Evolutionary conservation across 2,797 vertebrate species (phyloP), one percentile per base, ranked within the genome.

Genomic region (Eidolon dupreanum): DNA sequence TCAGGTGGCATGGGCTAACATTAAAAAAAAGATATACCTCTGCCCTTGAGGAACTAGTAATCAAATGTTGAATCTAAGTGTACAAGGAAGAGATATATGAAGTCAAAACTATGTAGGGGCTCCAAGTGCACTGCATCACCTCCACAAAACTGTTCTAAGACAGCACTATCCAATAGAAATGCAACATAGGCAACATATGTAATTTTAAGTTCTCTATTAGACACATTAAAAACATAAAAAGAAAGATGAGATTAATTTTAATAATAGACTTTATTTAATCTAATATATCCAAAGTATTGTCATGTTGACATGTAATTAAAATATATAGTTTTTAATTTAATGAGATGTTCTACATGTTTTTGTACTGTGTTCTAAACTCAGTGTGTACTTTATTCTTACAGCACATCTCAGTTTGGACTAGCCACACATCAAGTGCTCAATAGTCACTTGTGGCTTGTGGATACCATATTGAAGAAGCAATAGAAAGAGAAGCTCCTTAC

Each of bases 401-500:
- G 57, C 41, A 88, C 46, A 90, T 84, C 41, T 83, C 41, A 94
- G 28, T 91, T 66, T 53, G 79, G 49, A 86, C 59, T 87, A 61
- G 33, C 41, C 19, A 81, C n/a, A 92, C 36, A 24, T 20, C 66
- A 92, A 84, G n/a, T 57, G 26, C 59, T 94, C 46, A 36, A 0
- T 12, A 68, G 31, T 33, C 41, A 84, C 8, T 20, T 75, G n/a
- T 85, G 36, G 36, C 28, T 92, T 79, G 43, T 53, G 33, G 63
- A 46, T 90, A 74, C 68, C 61, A 71, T 31, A 85, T 22, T 51
- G 57, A 11, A 74, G 15, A 20, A 85, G 11, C 5, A 77, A 65
- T 53, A 96, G 36, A 94, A 78, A 41, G 16, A 10, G 24, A 36
- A 81, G 26, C 19, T 86, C 73, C 96, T 97, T 98, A 99, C 99